phyloP scores from a whole-genome alignment of 2,888 invertebrate species.

The Platynereis dumerilii region DNA sequence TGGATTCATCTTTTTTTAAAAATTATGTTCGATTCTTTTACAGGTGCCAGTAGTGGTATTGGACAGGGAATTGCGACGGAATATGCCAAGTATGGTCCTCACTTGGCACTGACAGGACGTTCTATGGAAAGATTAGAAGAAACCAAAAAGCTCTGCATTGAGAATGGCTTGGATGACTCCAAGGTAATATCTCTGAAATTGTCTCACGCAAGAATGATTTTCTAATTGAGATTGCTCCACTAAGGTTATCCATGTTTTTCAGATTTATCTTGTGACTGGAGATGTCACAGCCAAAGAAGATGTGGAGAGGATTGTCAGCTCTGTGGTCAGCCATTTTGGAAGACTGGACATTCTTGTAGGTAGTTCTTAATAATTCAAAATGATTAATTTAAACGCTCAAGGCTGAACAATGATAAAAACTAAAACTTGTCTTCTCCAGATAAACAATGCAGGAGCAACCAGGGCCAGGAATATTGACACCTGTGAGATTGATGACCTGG shows the following conservation, averaged over 20 bases:
- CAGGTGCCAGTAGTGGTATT: constrained; percentile 7
- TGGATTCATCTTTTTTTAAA: no score
- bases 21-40: no score
- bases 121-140: background rate
- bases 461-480: background rate
- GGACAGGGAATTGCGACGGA: background rate
- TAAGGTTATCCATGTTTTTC: background rate
- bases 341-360: constrained; percentile 8
- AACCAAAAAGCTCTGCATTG: background rate
- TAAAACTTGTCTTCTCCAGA: background rate
- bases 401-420: background rate
- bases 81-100: background rate
- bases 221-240: no score
- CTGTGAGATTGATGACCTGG: constrained; percentile 17
- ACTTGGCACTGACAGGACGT: background rate
- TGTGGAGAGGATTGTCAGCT: background rate
- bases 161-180: background rate
- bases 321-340: background rate
- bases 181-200: no score
- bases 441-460: constrained; percentile 15
- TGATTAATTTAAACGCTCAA: background rate
- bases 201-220: no score
- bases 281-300: constrained; percentile 15
- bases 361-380: background rate
- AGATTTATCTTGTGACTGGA: constrained; percentile 7